Conservation (phyloP, 2,113 vertebrate genomes). For the Seriola aureovittata region DNA sequence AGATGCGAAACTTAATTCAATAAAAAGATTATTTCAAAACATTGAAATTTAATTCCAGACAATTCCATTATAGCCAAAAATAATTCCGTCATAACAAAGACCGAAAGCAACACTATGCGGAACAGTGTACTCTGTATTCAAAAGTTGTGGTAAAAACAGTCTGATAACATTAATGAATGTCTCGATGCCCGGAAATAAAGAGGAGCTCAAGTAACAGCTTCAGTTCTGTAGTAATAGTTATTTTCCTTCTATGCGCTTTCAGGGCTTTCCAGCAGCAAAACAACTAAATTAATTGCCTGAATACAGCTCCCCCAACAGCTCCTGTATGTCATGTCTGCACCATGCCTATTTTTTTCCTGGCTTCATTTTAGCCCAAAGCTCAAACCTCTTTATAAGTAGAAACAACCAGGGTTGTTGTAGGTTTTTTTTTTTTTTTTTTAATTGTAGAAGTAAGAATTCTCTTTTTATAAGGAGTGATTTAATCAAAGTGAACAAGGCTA, state of each 20-base stretch:
- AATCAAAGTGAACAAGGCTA: slow-evolving; percentile 11
- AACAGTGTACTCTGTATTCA: slow-evolving; percentile 7
- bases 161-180: slow-evolving; percentile 38
- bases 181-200: slow-evolving; percentile 18
- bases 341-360: background rate
- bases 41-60: slow-evolving; percentile 1
- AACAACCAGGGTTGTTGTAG: background rate
- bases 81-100: background rate
- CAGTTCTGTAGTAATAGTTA: slow-evolving; percentile 8
- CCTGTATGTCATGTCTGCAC: slow-evolving; percentile 44
- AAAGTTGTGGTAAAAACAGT: slow-evolving; percentile 9
- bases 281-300: slow-evolving; percentile 46
- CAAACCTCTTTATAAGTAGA: background rate
- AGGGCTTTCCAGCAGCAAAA: slow-evolving; percentile 24
- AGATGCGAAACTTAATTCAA: slow-evolving; percentile 8
- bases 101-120: background rate
- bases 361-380: slow-evolving; percentile 13
- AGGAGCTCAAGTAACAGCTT: slow-evolving; percentile 18
- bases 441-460: background rate
- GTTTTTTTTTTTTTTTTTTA: background rate
- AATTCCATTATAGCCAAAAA: slow-evolving; percentile 21
- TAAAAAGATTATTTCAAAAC: slow-evolving; percentile 2
- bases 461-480: slow-evolving; percentile 3
- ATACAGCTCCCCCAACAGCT: slow-evolving; percentile 24
- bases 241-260: slow-evolving; percentile 30